Percentiles rank a stretch among this genome's conserved stretches.
Evolutionary conservation across 53 echinoderm and acorn worm genomes (phyloP).

Genomic region (Astropecten irregularis): DNA sequence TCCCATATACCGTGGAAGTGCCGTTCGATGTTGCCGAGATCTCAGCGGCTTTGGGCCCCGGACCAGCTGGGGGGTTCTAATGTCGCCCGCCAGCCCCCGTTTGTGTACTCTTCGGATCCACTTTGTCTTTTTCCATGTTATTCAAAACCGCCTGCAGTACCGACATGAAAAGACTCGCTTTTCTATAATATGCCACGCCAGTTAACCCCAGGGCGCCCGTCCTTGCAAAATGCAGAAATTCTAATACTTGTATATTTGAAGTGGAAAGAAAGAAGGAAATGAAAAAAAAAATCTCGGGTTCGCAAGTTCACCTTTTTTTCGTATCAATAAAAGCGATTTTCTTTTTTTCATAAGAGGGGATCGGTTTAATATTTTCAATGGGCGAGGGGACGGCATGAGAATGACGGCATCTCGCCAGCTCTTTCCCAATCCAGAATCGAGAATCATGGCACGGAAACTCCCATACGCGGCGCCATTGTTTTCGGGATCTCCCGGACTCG

Average conservation of each 20-base stretch:
- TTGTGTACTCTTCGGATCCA: slow-evolving; percentile 40
- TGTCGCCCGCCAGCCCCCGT: slow-evolving; percentile 15
- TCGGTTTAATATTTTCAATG: no score
- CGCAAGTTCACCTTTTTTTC: slow-evolving; percentile 8
- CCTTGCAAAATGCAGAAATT: not conserved
- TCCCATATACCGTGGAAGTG: no score
- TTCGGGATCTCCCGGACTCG: not conserved
- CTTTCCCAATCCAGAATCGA: slow-evolving; percentile 9
- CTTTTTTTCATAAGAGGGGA: no score
- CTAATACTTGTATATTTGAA: slow-evolving; percentile 17
- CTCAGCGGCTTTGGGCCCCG: no score
- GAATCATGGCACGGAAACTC: not conserved
- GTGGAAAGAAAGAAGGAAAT: no score
- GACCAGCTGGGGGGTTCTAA: not conserved
- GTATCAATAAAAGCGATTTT: slow-evolving; percentile 17
- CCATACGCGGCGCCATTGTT: slow-evolving; percentile 9
- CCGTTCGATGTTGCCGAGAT: no score
- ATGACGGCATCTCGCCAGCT: no score
- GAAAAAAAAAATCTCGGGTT: slow-evolving; percentile 13
- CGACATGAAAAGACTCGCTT: slow-evolving; percentile 1
- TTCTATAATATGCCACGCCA: slow-evolving; percentile 1
- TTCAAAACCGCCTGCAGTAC: slow-evolving; percentile 48
- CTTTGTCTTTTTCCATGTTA: slow-evolving; percentile 51
- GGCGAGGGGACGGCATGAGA: no score
- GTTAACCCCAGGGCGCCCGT: not conserved